Base-by-base conservation (phyloP, 2,113 vertebrate species). In the Stigmatopora nigra region DNA sequence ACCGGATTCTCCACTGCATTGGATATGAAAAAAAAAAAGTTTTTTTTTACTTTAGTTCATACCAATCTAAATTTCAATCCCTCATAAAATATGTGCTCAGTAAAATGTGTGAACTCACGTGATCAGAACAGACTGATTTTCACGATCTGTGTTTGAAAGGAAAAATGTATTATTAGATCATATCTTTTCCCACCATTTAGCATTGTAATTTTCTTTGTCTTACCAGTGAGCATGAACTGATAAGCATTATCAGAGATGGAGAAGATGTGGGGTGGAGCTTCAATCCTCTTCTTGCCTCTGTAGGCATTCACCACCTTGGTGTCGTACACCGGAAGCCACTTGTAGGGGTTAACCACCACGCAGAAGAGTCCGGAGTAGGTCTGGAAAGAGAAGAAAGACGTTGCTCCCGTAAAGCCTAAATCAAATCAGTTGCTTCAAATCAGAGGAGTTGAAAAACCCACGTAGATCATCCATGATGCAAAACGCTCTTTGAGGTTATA, bases 401-500 rank as follows among this genome's bases (percentile, higher is more conserved):
- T 48, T 48, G 11, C 14, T 48, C 46, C 15, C 13, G 15, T 48
- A 16, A 48, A 48, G 46, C 46, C 46, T 15, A 5, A 48, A 16
- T 5, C 14, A 25, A 46, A 14, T 14, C n/a, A 3, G 15, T 45
- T 12, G 4, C 44, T 61, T 46, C 7, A 25, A 5, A 35, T 46
- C 12, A 20, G 8, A 13, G 3, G 56, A 36, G 56, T 44, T 31
- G 3, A 49, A 2, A 56, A 44, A 1, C 84, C 75, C 82, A 95
- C 93, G 0, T 95, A 95, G 88, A 95, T 95, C 94, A 95, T 95
- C 93, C 93, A 95, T 79, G 93, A 86, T 57, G 91, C 88, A 15
- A 94, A 95, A 79, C 94, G 92, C 68, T 95, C 94, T 92, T 95
- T 95, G 86, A 96, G 94, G 89, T 92, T 92, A 68, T 78, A 91